These are phyloP conservation scores for Oophaga pumilio DNA, from an alignment of 2,113 vertebrate genomes.

Conservation along the genomic window DNA sequence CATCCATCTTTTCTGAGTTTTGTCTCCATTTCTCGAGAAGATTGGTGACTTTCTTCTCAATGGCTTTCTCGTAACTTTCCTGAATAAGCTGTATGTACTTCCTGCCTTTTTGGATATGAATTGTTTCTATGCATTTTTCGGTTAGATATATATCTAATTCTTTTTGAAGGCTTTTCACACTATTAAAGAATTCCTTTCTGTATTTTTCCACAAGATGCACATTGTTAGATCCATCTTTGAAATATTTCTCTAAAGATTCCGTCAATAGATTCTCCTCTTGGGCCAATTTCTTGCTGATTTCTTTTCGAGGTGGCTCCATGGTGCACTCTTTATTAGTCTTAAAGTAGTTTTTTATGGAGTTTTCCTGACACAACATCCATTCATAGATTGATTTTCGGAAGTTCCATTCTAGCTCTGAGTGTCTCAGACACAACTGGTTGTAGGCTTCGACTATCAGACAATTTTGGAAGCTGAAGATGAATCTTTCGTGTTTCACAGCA, in stretches of 20 bases:
- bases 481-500: slow-evolving; percentile 34
- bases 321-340: slow-evolving; percentile 29
- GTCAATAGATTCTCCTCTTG: slow-evolving; percentile 40
- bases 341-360: slow-evolving; percentile 59
- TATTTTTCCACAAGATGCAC: slow-evolving; percentile 65
- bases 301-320: slow-evolving; percentile 58
- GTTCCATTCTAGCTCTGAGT: slow-evolving; percentile 63
- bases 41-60: no score
- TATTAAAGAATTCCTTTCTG: slow-evolving; percentile 63
- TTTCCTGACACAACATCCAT: slow-evolving; percentile 64
- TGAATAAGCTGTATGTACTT: slow-evolving; percentile 57
- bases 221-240: slow-evolving; percentile 63
- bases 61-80: slow-evolving; percentile 39
- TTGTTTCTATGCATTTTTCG: slow-evolving; percentile 58
- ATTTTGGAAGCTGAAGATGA: slow-evolving; percentile 55
- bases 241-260: slow-evolving; percentile 38
- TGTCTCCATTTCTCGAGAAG: no score
- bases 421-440: slow-evolving; percentile 49
- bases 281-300: slow-evolving; percentile 63
- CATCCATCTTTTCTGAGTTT: no score
- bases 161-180: slow-evolving; percentile 62
- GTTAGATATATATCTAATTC: slow-evolving; percentile 56
- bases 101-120: slow-evolving; percentile 51
- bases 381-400: slow-evolving; percentile 64
- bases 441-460: slow-evolving; percentile 51